Percentiles rank a stretch among this genome's conserved stretches.
These are phyloP conservation scores for Sylvia atricapilla DNA, from an alignment of 2,113 vertebrate genomes.

Conservation along the genomic window DNA sequence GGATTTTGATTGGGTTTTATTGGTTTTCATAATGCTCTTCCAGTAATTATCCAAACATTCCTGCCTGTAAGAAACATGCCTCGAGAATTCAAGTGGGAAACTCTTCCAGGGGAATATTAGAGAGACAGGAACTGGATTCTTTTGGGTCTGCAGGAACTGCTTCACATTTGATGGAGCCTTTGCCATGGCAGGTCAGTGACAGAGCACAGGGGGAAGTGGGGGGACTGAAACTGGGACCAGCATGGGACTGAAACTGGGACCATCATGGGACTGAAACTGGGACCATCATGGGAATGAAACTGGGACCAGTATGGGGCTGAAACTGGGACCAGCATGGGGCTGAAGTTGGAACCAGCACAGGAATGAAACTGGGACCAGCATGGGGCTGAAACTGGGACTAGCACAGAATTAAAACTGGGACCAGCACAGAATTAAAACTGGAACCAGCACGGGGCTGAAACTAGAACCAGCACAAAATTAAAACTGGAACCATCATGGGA, in stretches of 20 bases:
- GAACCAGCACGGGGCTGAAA: accelerated
- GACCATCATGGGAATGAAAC: background rate
- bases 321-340: accelerated
- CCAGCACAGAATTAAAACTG: background rate
- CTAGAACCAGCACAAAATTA: accelerated
- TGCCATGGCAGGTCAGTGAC: background rate
- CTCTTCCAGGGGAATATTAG: background rate
- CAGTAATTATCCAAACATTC: background rate
- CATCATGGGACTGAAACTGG: background rate
- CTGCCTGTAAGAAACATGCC: background rate
- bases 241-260: background rate
- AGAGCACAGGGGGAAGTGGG: no score
- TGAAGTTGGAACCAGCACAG: accelerated
- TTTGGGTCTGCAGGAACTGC: background rate
- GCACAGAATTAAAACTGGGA: accelerated
- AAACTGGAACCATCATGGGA: accelerated
- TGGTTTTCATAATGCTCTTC: background rate
- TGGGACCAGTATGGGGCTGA: accelerated
- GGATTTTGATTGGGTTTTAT: background rate
- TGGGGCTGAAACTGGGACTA: background rate
- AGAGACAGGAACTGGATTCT: background rate
- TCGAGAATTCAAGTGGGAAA: background rate
- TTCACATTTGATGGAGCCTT: background rate
- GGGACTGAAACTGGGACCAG: background rate
- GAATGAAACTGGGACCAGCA: background rate